Evolutionary conservation across 2,797 vertebrate genomes (phyloP), one percentile per base, ranked within the genome.

Genomic region (Aeoliscus strigatus): DNA sequence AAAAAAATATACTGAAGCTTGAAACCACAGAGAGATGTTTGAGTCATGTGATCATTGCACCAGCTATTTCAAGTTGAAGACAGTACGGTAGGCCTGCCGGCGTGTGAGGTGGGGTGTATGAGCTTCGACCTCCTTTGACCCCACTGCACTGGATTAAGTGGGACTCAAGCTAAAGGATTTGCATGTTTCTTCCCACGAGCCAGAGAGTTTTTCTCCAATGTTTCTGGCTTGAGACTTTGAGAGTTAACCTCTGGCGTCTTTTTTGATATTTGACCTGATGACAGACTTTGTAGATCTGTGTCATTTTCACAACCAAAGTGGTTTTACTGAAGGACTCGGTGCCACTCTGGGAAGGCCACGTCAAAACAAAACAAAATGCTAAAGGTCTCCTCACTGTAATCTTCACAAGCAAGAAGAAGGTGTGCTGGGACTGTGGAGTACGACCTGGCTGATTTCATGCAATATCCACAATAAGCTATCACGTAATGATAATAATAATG

Each of bases 121-220:
- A 39, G 18, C 23, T 15, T 2, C n/a, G 8, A 8, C 16, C n/a
- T 30, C 37, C 35, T 43, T 16, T 41, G 31, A 60, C 26, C 37
- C 8, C 6, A 14, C 27, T 1, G 2, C 13, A 38, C 27, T 29
- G 47, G 38, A 51, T 47, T 61, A 44, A 46, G 50, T 42, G 29
- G 13, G n/a, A 23, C 47, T 15, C 23, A 18, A 29, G 43, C 57
- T 14, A 23, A 35, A 27, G 26, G 36, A 47, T 75, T 70, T 60
- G 15, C 7, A 11, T 40, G 37, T 39, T 45, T 17, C 53, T 55
- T 41, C 18, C 9, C 14, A 18, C 14, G 10, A 2, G 5, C 25
- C n/a, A 14, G 14, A 41, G 16, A 28, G 2, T 43, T 39, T 46
- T 13, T 27, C 10, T 26, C 1, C 24, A 16, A 59, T 3, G n/a